phyloP scores from a whole-genome alignment of 2,113 vertebrate species.

The Ifrita kowaldi region DNA sequence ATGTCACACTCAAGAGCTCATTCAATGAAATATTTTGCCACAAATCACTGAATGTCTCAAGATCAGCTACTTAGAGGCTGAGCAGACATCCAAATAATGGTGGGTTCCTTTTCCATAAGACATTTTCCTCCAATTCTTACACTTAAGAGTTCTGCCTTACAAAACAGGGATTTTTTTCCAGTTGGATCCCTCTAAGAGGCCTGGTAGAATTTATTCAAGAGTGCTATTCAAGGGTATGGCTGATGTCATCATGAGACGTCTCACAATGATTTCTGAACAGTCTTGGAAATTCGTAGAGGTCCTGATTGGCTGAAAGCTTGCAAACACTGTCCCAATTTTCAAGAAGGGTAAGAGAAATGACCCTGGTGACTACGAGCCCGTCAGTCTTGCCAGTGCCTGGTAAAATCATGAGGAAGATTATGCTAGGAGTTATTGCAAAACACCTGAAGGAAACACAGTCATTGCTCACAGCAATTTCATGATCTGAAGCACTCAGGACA shows the following conservation, averaged over 20 bases:
- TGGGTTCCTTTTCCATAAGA: not conserved
- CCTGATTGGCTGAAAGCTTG: not conserved
- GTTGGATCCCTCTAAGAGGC: not conserved
- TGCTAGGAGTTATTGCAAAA: not conserved
- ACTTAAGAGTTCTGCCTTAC: not conserved
- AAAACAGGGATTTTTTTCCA: not conserved
- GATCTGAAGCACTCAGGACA: not conserved
- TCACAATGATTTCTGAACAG: not conserved
- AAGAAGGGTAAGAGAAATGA: not conserved
- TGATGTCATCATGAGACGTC: not conserved
- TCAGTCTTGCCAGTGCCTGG: not conserved
- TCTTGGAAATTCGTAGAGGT: not conserved
- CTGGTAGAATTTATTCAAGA: not conserved
- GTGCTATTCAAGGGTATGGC: not conserved
- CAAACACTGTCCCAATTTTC: not conserved
- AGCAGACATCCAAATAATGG: not conserved
- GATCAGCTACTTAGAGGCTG: not conserved
- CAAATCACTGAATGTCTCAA: not conserved
- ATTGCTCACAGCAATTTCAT: not conserved
- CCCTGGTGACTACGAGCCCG: accelerated
- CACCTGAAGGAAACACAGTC: not conserved
- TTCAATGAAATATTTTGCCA: not conserved
- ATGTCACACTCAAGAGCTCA: not conserved
- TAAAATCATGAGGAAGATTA: not conserved
- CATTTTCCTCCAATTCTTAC: not conserved